Percentiles rank a stretch among this genome's conserved stretches.
phyloP scores from a whole-genome alignment of 2,797 vertebrate genomes.

The Urophycis tenuis region DNA sequence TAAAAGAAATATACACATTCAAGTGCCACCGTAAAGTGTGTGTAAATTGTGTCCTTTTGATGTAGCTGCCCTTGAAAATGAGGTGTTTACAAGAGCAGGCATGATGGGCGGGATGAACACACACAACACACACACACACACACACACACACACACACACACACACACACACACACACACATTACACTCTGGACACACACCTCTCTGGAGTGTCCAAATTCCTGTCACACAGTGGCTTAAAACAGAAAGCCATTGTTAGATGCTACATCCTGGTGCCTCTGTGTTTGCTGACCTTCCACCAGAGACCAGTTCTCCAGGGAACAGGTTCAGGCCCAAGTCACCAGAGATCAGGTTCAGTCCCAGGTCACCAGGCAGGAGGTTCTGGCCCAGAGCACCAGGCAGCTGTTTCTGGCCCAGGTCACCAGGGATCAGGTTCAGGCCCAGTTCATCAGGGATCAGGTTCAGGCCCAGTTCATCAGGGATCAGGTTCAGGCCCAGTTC shows the following conservation, averaged over 20 bases:
- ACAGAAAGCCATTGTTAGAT: conserved; percentile 37
- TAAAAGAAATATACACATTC: neutral
- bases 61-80: neutral
- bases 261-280: conserved; percentile 48
- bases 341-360: neutral
- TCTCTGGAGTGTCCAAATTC: conserved; percentile 40
- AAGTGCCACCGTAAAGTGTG: too few species aligned
- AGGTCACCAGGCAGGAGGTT: neutral
- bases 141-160: conserved; percentile 2
- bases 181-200: neutral
- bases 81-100: neutral
- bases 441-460: too few species aligned
- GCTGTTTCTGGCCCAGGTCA: too few species aligned
- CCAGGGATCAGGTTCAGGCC: too few species aligned
- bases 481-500: too few species aligned
- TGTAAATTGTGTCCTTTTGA: neutral
- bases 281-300: conserved; percentile 46
- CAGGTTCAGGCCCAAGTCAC: neutral
- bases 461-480: too few species aligned
- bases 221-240: conserved; percentile 38
- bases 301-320: neutral
- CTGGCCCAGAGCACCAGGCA: too few species aligned
- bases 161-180: conserved; percentile 1
- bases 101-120: neutral
- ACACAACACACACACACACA: neutral